phyloP scores from a whole-genome alignment of 2,888 invertebrate species.

The Noctua janthina region DNA sequence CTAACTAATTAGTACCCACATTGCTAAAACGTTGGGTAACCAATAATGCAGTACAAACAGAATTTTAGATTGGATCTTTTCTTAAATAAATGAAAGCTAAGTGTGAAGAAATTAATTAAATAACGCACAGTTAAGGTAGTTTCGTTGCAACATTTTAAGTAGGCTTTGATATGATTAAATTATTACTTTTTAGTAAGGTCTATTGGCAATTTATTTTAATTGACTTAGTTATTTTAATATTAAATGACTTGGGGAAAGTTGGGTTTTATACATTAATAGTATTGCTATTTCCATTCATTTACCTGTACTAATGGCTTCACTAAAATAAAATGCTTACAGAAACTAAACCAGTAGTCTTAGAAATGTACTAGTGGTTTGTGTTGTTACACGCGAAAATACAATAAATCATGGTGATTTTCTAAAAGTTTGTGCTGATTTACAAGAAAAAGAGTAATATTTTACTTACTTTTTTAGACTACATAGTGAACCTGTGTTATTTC shows the following conservation, averaged over 20 bases:
- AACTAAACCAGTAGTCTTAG: conserved; percentile 14
- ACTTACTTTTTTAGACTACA: neutral
- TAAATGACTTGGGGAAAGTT: neutral
- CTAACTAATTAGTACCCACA: conserved; percentile 21
- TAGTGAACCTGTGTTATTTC: neutral
- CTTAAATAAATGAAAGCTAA: conserved; percentile 21
- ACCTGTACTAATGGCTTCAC: neutral
- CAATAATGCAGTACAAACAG: conserved; percentile 11
- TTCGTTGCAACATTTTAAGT: neutral
- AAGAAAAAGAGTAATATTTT: conserved; percentile 18
- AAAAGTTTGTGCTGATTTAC: conserved; percentile 6
- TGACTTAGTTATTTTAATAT: conserved; percentile 19
- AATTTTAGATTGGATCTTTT: neutral
- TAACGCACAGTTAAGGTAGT: neutral
- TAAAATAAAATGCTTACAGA: conserved; percentile 23
- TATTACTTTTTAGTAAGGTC: neutral
- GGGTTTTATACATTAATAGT: neutral
- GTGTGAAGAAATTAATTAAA: conserved; percentile 3
- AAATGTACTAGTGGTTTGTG: conserved; percentile 6
- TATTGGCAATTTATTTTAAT: conserved; percentile 6
- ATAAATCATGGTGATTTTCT: conserved; percentile 38
- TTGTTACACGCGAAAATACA: conserved; percentile 38
- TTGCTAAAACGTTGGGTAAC: conserved; percentile 9
- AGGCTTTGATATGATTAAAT: conserved; percentile 15
- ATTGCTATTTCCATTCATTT: conserved; percentile 3